Evolutionary conservation across 2,888 invertebrate species (phyloP).

Genomic region (Chloroclysta siterata): DNA sequence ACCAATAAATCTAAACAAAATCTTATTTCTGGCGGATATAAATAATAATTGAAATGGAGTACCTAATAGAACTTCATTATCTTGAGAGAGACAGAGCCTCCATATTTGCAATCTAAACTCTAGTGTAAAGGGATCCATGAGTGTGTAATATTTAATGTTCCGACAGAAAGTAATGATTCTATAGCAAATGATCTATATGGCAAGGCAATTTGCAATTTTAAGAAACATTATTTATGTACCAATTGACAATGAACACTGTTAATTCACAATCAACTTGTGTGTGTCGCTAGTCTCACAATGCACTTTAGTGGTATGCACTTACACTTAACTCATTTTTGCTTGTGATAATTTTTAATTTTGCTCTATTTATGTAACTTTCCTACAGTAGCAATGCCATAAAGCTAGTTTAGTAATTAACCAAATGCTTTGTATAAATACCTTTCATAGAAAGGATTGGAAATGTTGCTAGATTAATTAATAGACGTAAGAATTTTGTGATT

Average conservation of each 20-base stretch:
- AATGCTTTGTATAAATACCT: conserved; percentile 4
- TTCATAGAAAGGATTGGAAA: not conserved
- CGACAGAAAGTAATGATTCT: too few relatives aligned
- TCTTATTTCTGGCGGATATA: not conserved
- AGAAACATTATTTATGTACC: too few relatives aligned
- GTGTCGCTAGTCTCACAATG: not conserved
- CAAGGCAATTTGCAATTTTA: too few relatives aligned
- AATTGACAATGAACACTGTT: not conserved
- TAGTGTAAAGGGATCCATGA: too few relatives aligned
- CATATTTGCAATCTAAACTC: too few relatives aligned
- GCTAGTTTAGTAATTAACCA: not conserved
- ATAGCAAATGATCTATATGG: too few relatives aligned
- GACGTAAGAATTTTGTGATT: conserved; percentile 31
- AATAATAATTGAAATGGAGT: not conserved
- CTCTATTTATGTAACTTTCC: not conserved
- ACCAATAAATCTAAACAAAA: not conserved
- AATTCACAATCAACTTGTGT: not conserved
- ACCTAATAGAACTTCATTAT: not conserved
- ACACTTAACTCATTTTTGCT: conserved; percentile 1
- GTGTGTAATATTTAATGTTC: too few relatives aligned
- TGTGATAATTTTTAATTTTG: conserved; percentile 1
- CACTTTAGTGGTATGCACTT: conserved; percentile 5
- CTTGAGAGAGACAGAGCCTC: too few relatives aligned
- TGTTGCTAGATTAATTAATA: conserved; percentile 1
- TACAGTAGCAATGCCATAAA: not conserved